Conservation (phyloP, 2,797 vertebrate species). For the Ptychobarbus kaznakovi region DNA sequence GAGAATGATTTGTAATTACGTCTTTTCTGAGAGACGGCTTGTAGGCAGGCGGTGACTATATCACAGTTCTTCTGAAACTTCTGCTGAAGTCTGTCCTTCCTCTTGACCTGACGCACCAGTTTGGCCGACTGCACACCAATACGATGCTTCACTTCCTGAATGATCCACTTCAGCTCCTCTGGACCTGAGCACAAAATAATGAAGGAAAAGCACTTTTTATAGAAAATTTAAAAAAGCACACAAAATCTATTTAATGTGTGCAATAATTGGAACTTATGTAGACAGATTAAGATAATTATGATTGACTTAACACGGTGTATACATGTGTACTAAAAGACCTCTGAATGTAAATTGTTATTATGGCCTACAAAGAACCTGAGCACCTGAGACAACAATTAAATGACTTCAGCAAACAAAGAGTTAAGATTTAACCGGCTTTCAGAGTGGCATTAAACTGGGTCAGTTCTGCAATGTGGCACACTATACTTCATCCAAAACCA, state of each 20-base stretch:
- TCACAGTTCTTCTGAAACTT: slow-evolving; percentile 94
- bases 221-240: not conserved
- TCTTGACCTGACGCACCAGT: slow-evolving; percentile 90
- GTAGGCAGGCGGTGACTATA: slow-evolving; percentile 92
- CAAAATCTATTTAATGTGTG: not conserved
- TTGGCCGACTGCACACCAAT: slow-evolving; percentile 88
- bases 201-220: not conserved
- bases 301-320: not conserved
- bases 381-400: slow-evolving; percentile 37
- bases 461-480: not conserved
- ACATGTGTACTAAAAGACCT: not conserved
- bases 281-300: not conserved
- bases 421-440: slow-evolving; percentile 12
- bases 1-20: slow-evolving; percentile 78
- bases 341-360: not conserved
- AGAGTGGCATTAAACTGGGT: slow-evolving; percentile 2
- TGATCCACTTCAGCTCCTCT: slow-evolving; percentile 82
- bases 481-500: not conserved
- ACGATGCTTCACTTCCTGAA: slow-evolving; percentile 87
- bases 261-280: not conserved
- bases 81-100: slow-evolving; percentile 86
- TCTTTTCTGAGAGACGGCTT: slow-evolving; percentile 94
- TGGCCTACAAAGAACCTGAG: not conserved
- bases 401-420: slow-evolving; percentile 2
- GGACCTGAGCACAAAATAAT: slow-evolving; percentile 72